Percentiles rank a stretch among this genome's conserved stretches.
Evolutionary conservation across 2,113 vertebrate species (phyloP).

Genomic region (Malurus cyaneus): DNA sequence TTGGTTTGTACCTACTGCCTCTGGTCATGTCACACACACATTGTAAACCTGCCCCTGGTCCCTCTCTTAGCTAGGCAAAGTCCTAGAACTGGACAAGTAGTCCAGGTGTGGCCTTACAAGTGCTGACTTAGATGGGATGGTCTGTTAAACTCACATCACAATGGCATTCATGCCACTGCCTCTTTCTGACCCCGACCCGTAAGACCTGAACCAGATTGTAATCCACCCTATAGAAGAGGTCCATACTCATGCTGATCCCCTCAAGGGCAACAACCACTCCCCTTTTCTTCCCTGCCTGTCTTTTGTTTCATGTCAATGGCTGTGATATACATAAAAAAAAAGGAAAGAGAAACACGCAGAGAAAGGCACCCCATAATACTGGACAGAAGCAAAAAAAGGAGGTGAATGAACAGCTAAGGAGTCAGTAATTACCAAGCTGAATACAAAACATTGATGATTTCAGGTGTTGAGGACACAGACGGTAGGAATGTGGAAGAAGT

Average conservation of each 20-base stretch:
- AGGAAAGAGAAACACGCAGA: not conserved
- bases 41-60: not conserved
- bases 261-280: not conserved
- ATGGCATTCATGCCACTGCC: not conserved
- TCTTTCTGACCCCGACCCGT: not conserved
- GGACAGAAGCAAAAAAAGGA: not conserved
- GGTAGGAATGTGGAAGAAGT: not conserved
- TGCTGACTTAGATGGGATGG: not conserved
- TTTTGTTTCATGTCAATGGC: not conserved
- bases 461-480: slow-evolving; percentile 21
- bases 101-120: not conserved
- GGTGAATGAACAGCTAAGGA: not conserved
- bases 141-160: not conserved
- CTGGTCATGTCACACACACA: not conserved
- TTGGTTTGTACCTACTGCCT: not conserved
- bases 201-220: not conserved
- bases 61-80: not conserved
- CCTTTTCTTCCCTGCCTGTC: not conserved
- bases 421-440: not conserved
- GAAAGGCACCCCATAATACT: not conserved
- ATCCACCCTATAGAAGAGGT: not conserved
- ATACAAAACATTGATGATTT: not conserved
- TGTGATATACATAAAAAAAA: not conserved
- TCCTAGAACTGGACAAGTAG: not conserved
- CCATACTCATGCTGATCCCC: not conserved